Base-by-base conservation (phyloP, 92 coral and sea anemone species). In the Zoanthus gigantus region DNA sequence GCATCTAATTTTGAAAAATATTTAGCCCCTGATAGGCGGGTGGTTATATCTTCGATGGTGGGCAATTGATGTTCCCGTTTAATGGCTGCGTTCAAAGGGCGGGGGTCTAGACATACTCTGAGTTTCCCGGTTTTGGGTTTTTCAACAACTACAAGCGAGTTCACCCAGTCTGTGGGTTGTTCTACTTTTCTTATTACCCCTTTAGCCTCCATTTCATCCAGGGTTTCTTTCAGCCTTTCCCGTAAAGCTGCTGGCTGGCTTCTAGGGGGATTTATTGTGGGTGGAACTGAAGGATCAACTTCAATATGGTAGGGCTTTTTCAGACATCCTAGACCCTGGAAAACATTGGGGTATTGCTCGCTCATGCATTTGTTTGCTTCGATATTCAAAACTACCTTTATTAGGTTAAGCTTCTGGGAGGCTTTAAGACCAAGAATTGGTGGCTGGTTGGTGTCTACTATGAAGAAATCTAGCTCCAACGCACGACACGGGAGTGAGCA, bases 241-340 rank as follows among this genome's bases (percentile, higher is more conserved):
- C 90, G 46, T 29, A 87, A 74, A 69, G 86, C 87, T 67, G 65
- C 91, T 82, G 88, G 91, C 66, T 72, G 87, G 82, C 71, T 82
- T 31, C 78, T 71, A 31, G 83, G 68, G 63, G 63, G 63, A 10
- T 63, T 42, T 44, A 88, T 72, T 28, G 83, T 87, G 18, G 91
- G 91, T n/a, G 74, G 37, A 12, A 88, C 76, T 37, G 74, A 56
- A 6, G 82, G 82, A 42, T 89, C 89, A 34, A 89, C 83, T 83
- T 83, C 84, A 67, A 89, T 88, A 82, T 88, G 88, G 63, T 88
- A 88, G n/a, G 91, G 91, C 74, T 72, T 89, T 52, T 75, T 60
- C 37, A 89, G 72, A 34, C 92, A 89, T 29, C 89, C 89, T 7
- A 89, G 86, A 17, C 92, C 92, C 71, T 84, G 79, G 82, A 89